phyloP scores from a whole-genome alignment of 2,797 vertebrate species.

The Etheostoma perlongum region DNA sequence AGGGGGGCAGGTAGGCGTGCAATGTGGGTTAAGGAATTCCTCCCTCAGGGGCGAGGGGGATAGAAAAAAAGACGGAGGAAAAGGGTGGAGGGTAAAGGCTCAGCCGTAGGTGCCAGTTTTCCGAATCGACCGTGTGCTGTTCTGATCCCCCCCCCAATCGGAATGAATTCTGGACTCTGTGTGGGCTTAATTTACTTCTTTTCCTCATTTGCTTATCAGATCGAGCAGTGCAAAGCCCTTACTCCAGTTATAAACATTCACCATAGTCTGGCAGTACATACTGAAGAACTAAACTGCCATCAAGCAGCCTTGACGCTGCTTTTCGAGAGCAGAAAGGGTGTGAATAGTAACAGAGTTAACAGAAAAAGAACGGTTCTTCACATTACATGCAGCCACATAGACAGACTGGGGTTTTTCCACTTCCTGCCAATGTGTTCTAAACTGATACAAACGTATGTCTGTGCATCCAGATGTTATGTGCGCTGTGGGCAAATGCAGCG shows the following conservation, averaged over 20 bases:
- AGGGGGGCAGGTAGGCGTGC: conserved; percentile 4
- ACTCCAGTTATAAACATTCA: conserved; percentile 71
- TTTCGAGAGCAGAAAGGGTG: conserved; percentile 28
- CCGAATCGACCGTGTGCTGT: conserved; percentile 71
- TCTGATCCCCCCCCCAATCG: conserved; percentile 46
- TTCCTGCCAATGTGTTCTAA: conserved; percentile 38
- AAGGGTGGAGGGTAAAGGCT: conserved; percentile 72
- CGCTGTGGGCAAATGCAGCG: conserved; percentile 39
- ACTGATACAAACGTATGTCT: conserved; percentile 33
- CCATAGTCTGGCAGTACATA: conserved; percentile 46
- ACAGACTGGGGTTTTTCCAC: conserved; percentile 33
- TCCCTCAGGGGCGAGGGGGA: conserved; percentile 62
- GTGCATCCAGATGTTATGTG: conserved; percentile 57
- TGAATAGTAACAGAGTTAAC: conserved; percentile 26
- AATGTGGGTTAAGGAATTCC: conserved; percentile 78
- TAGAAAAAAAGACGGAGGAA: conserved; percentile 51
- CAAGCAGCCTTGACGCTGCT: conserved; percentile 22
- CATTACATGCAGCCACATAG: conserved; percentile 7
- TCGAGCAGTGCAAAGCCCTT: conserved; percentile 42
- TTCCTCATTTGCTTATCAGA: conserved; percentile 75
- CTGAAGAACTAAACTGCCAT: conserved; percentile 49
- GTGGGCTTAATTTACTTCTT: conserved; percentile 78
- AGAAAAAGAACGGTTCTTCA: conserved; percentile 21
- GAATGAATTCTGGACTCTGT: conserved; percentile 78
- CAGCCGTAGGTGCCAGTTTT: conserved; percentile 77